These are phyloP conservation scores for Melanotaenia duboulayi DNA, from an alignment of 2,113 vertebrate genomes.

Conservation along the genomic window DNA sequence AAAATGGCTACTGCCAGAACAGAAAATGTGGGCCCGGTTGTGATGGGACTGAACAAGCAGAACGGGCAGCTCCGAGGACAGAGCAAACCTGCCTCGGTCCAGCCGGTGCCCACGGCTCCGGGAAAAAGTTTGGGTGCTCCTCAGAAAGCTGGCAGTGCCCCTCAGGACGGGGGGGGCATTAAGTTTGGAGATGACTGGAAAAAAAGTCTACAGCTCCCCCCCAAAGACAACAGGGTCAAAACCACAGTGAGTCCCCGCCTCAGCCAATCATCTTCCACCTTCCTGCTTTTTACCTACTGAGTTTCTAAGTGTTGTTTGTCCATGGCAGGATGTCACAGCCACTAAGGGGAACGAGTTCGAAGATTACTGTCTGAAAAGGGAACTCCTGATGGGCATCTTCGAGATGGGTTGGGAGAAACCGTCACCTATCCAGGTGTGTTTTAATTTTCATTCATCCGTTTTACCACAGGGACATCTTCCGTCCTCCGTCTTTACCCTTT, in stretches of 20 bases:
- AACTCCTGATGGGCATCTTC: slow-evolving; percentile 87
- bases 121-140: slow-evolving; percentile 64
- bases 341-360: slow-evolving; percentile 88
- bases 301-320: slow-evolving; percentile 2
- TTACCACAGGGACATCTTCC: no score
- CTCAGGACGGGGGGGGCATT: slow-evolving; percentile 78
- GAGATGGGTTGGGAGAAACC: slow-evolving; percentile 89
- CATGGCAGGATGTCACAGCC: slow-evolving; percentile 81
- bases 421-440: slow-evolving; percentile 83
- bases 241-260: slow-evolving; percentile 74
- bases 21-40: slow-evolving; percentile 74
- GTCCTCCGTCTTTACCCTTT: no score
- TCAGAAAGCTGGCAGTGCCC: slow-evolving; percentile 61
- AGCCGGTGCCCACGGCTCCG: slow-evolving; percentile 64
- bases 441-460: no score
- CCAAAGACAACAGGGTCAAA: slow-evolving; percentile 77
- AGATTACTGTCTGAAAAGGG: slow-evolving; percentile 86
- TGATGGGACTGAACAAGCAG: slow-evolving; percentile 84
- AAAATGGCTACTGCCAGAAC: slow-evolving; percentile 81
- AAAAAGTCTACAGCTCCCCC: slow-evolving; percentile 77
- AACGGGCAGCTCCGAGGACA: slow-evolving; percentile 83
- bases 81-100: slow-evolving; percentile 75
- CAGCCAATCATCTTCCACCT: no score
- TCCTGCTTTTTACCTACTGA: background rate
- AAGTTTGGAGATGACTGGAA: slow-evolving; percentile 84